phyloP scores from a whole-genome alignment of 2,888 invertebrate species.

The Octonoba sinensis region DNA sequence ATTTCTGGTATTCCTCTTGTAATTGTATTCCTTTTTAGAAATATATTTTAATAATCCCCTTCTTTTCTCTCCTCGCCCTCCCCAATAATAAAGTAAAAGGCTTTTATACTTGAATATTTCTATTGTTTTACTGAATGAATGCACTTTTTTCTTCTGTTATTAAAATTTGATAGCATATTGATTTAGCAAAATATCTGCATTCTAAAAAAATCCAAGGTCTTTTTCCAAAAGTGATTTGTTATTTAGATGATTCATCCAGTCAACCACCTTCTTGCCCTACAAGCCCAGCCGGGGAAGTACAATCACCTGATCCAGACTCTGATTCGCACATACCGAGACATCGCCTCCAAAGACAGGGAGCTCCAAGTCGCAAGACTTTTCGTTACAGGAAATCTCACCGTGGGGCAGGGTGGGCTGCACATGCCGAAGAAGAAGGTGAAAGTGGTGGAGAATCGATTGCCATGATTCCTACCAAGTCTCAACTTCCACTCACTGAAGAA shows the following conservation, averaged over 20 bases:
- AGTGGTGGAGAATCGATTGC: slow-evolving; percentile 49
- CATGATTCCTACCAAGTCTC: slow-evolving; percentile 55
- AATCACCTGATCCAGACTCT: slow-evolving; percentile 63
- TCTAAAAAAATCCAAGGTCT: too few species aligned
- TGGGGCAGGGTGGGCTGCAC: slow-evolving; percentile 67
- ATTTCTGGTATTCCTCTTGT: too few species aligned
- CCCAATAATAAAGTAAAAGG: too few species aligned
- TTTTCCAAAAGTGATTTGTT: too few species aligned
- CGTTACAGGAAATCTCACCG: slow-evolving; percentile 66
- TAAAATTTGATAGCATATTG: too few species aligned
- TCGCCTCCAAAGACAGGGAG: slow-evolving; percentile 87
- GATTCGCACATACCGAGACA: slow-evolving; percentile 76
- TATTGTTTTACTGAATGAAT: too few species aligned
- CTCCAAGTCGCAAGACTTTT: slow-evolving; percentile 94
- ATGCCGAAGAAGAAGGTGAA: slow-evolving; percentile 48
- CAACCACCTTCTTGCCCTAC: slow-evolving; percentile 55
- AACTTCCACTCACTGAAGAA: slow-evolving; percentile 46
- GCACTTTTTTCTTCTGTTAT: too few species aligned
- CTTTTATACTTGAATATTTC: too few species aligned
- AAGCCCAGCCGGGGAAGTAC: slow-evolving; percentile 57
- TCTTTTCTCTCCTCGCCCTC: too few species aligned
- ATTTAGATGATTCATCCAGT: slow-evolving; percentile 43
- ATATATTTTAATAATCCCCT: too few species aligned
- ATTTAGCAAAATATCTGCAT: too few species aligned
- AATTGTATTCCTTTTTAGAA: too few species aligned